Percentiles rank a stretch among this genome's conserved stretches.
These are phyloP conservation scores for Diceros bicornis DNA, from an alignment of 2,797 vertebrate genomes.

Conservation along the genomic window DNA sequence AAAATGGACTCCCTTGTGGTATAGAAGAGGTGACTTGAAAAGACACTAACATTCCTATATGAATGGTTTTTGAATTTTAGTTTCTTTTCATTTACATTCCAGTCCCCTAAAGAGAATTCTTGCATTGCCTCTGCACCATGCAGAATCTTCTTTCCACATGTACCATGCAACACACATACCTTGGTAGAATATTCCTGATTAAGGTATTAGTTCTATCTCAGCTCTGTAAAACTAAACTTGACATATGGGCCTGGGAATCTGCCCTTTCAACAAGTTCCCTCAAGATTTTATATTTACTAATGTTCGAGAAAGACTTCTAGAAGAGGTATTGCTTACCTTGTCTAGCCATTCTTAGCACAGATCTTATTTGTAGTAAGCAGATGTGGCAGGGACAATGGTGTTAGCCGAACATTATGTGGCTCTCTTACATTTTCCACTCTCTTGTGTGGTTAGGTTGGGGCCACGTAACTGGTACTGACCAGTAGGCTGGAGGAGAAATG, in stretches of 20 bases:
- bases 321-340: background rate
- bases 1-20: background rate
- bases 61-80: constrained; percentile 58
- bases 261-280: background rate
- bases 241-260: background rate
- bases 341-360: background rate
- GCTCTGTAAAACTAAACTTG: background rate
- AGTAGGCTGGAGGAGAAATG: background rate
- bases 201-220: background rate
- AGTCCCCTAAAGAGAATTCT: constrained; percentile 30
- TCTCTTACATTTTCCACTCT: background rate
- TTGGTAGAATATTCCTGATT: background rate
- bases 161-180: background rate
- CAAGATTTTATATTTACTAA: background rate
- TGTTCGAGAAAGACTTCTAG: background rate
- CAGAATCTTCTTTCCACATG: constrained; percentile 32
- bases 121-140: background rate
- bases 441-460: background rate
- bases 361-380: background rate
- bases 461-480: background rate
- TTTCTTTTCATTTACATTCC: constrained; percentile 59
- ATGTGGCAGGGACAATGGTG: background rate
- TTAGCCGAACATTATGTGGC: background rate
- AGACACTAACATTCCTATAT: constrained; percentile 3
- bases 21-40: constrained; percentile 15